phyloP scores from a whole-genome alignment of 2,797 vertebrate species.

The Lagorchestes hirsutus region DNA sequence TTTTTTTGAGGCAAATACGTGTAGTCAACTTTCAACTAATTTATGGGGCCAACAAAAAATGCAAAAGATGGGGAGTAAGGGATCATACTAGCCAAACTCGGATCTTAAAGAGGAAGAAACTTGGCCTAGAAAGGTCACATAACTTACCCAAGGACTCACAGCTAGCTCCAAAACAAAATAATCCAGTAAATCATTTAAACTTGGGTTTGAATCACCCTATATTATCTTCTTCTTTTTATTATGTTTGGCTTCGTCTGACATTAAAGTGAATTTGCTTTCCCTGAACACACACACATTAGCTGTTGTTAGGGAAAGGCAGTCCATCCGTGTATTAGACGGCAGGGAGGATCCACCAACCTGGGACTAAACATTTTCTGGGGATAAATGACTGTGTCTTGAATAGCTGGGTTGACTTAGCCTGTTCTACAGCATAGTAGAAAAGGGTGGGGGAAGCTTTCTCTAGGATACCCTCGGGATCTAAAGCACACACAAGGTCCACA shows the following conservation, averaged over 20 bases:
- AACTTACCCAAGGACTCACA: background rate
- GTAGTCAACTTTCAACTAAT: background rate
- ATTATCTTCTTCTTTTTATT: background rate
- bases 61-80: background rate
- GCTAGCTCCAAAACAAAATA: background rate
- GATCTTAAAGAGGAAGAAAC: background rate
- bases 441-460: background rate
- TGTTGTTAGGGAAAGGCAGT: conserved; percentile 6
- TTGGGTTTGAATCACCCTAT: background rate
- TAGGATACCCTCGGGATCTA: background rate
- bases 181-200: background rate
- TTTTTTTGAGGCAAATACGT: background rate
- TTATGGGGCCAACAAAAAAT: background rate
- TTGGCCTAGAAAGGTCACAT: background rate
- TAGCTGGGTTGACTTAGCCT: background rate
- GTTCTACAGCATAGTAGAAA: background rate
- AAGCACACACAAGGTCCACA: background rate
- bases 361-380: background rate
- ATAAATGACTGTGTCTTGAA: background rate
- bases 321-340: background rate
- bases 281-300: background rate
- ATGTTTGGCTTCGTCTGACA: background rate
- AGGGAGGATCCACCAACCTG: background rate
- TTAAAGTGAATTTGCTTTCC: background rate
- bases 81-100: background rate